These are phyloP conservation scores for Drosophila kambysellisi DNA, from an alignment of 2,888 invertebrate genomes.

Conservation along the genomic window DNA sequence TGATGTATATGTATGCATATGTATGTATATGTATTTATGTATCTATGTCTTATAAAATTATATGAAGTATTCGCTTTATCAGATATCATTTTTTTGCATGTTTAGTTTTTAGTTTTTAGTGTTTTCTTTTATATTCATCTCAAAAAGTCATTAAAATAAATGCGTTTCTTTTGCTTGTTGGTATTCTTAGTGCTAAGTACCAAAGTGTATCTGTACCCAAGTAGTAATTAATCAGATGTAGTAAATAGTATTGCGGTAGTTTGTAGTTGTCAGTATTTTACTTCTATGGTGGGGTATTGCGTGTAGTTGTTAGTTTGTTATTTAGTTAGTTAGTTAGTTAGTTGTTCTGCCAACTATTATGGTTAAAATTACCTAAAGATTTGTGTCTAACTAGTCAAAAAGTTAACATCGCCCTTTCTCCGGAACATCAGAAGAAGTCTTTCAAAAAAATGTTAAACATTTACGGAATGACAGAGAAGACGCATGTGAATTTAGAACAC, in stretches of 20 bases:
- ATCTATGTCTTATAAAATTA: conserved; percentile 42
- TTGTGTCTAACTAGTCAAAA: conserved; percentile 59
- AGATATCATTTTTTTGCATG: conserved; percentile 17
- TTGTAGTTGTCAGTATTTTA: conserved; percentile 33
- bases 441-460: conserved; percentile 50
- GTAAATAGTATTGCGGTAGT: conserved; percentile 66
- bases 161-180: conserved; percentile 70
- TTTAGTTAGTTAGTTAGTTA: conserved; percentile 42
- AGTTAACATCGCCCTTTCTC: conserved; percentile 27
- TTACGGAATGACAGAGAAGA: conserved; percentile 61
- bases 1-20: conserved; percentile 9
- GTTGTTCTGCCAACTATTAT: conserved; percentile 29
- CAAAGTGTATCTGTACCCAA: conserved; percentile 41
- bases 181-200: conserved; percentile 44
- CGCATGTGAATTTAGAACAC: conserved; percentile 59
- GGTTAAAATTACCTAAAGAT: conserved; percentile 59
- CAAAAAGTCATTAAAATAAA: conserved; percentile 77
- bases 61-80: conserved; percentile 32
- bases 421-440: conserved; percentile 39
- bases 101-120: conserved; percentile 33
- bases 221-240: conserved; percentile 23
- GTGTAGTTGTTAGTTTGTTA: conserved; percentile 30
- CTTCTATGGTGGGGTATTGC: conserved; percentile 39
- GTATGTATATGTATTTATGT: conserved; percentile 23
- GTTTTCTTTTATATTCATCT: conserved; percentile 53